Base-by-base conservation (phyloP, 2,113 vertebrate genomes). In the Lethenteron reissneri region DNA sequence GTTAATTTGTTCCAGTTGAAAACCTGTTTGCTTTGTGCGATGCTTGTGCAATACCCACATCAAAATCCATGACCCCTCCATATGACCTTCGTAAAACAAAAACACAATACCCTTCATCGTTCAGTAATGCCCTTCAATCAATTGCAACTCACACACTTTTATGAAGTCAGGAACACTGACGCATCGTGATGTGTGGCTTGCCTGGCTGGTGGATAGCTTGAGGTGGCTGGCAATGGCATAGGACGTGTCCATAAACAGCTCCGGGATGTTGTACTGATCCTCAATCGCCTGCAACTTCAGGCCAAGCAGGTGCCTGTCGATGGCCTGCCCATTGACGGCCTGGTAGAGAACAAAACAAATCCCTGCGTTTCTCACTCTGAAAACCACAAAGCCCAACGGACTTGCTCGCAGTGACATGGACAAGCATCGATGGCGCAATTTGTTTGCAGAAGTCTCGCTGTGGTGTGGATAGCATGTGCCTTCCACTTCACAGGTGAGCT, bases 221-320 rank as follows among this genome's bases (percentile, higher is more conserved):
- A 85, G 91, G 79, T 99, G 94, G 77, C 84, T 83, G 71, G 87
- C 89, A 2, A 92, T 83, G 62, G 94, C 94, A 1, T 86, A 99
- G 1, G 94, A 87, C 0, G 90, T 94, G 71, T 97, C 94, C 94
- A 99, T 97, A 82, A 96, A 97, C 74, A 99, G 83, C 70, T 89
- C 89, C 0, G 94, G 94, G 12, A 99, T 86, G 80, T 89, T 95
- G 59, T 88, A 90, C 11, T 97, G 84, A 74, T 97, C 94, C 74
- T 87, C 86, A 0, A 97, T 92, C 11, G 86, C 83, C 75, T 88
- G 85, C 41, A 92, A 80, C 81, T 83, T 96, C 74, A 99, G 78
- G 59, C 92, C 92, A 9, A 99, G 74, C 13, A 99, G 82, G 76
- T 99, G 94, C 57, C 90, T 75, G 76, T 99, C 94, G 17, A 95